These are phyloP conservation scores for Caenorhabditis macrosperma DNA, from an alignment of 2,888 invertebrate genomes.

Conservation along the genomic window DNA sequence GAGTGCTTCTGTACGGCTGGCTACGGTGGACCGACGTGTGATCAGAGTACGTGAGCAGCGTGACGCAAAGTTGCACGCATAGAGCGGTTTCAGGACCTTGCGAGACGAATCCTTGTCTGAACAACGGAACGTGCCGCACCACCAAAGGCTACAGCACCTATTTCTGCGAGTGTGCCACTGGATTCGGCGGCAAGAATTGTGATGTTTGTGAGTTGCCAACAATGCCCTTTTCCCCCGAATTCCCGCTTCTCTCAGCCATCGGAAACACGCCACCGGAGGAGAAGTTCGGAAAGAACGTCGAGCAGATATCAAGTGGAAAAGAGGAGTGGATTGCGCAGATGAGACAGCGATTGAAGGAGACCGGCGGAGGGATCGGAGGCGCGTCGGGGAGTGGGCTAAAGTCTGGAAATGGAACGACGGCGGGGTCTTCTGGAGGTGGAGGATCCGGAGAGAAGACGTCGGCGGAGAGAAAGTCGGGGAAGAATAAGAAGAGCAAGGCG, in stretches of 20 bases:
- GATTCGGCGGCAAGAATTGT: slow-evolving; percentile 77
- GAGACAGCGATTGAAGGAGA: slow-evolving; percentile 61
- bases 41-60: slow-evolving; percentile 67
- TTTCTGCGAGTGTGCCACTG: slow-evolving; percentile 76
- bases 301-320: slow-evolving; percentile 76
- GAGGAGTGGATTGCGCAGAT: slow-evolving; percentile 79
- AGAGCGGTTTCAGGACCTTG: slow-evolving; percentile 55
- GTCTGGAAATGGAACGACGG: slow-evolving; percentile 21
- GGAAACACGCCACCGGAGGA: slow-evolving; percentile 66
- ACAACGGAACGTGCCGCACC: slow-evolving; percentile 79
- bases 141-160: slow-evolving; percentile 72
- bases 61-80: not conserved
- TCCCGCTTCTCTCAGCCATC: slow-evolving; percentile 58
- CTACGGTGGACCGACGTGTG: slow-evolving; percentile 76
- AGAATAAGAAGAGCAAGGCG: slow-evolving; percentile 50
- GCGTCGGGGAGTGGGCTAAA: slow-evolving; percentile 52
- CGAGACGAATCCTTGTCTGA: slow-evolving; percentile 75
- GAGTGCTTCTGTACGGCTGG: slow-evolving; percentile 78
- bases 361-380: slow-evolving; percentile 54
- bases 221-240: not conserved
- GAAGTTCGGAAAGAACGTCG: slow-evolving; percentile 73
- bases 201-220: slow-evolving; percentile 74
- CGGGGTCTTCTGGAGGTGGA: slow-evolving; percentile 15
- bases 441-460: slow-evolving; percentile 34
- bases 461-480: slow-evolving; percentile 35